Evolutionary conservation across 2,797 vertebrate genomes (phyloP).

Genomic region (Sebastes iracundus): DNA sequence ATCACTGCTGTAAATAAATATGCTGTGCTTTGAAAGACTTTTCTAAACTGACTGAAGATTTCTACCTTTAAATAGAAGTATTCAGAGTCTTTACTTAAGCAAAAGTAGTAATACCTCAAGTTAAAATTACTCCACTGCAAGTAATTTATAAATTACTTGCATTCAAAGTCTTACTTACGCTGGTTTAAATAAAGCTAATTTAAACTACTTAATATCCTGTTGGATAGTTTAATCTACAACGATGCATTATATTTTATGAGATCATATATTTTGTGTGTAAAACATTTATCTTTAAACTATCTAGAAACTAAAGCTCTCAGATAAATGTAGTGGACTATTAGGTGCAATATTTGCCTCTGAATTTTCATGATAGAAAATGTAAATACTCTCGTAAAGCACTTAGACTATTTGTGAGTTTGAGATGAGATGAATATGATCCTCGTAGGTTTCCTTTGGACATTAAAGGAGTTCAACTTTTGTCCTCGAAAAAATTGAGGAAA

Average conservation of each 20-base stretch:
- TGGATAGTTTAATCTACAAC: not conserved
- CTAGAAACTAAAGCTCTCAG: not conserved
- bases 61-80: not conserved
- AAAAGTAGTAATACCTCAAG: not conserved
- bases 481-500: not conserved
- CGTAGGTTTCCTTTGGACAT: not conserved
- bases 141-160: too few relatives aligned
- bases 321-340: not conserved
- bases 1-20: not conserved
- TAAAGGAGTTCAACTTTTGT: constrained; percentile 13
- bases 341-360: not conserved
- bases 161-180: not conserved
- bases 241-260: not conserved
- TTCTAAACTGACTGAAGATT: not conserved
- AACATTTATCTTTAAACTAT: not conserved
- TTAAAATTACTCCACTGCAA: too few relatives aligned
- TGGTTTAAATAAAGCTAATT: not conserved
- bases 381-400: not conserved
- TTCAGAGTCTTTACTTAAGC: not conserved
- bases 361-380: not conserved
- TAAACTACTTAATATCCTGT: not conserved
- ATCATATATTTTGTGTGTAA: not conserved
- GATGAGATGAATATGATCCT: not conserved
- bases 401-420: not conserved
- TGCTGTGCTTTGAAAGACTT: not conserved